A percentile compares a stretch with the other conserved stretches of the same genome.
These are phyloP conservation scores for Nematopogon swammerdamellus DNA, from an alignment of 2,888 invertebrate genomes.

Conservation along the genomic window DNA sequence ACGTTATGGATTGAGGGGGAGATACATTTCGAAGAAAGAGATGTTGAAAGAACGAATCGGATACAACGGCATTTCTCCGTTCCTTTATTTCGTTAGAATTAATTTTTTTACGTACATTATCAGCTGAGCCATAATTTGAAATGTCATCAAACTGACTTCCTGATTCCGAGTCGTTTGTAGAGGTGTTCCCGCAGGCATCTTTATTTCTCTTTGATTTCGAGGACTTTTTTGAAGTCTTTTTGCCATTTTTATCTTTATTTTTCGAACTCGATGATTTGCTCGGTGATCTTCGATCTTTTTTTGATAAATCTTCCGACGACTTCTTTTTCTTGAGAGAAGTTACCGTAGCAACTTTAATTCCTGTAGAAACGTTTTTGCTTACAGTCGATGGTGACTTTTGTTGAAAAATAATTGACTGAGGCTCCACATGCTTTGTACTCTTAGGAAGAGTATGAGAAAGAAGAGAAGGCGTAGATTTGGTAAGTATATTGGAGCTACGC, in stretches of 20 bases:
- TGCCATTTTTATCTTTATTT: slow-evolving; percentile 7
- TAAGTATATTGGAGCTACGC: slow-evolving; percentile 27
- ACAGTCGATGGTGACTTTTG: background rate
- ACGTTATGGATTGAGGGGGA: background rate
- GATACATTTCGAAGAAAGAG: slow-evolving; percentile 57
- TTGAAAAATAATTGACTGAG: background rate
- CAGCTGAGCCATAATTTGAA: slow-evolving; percentile 26
- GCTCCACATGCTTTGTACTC: background rate
- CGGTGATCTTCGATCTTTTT: slow-evolving; percentile 29
- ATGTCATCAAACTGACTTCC: slow-evolving; percentile 33
- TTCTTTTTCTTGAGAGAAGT: slow-evolving; percentile 44
- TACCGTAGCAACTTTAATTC: slow-evolving; percentile 35
- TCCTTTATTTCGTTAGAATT: slow-evolving; percentile 47
- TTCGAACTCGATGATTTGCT: slow-evolving; percentile 32
- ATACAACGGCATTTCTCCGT: slow-evolving; percentile 57
- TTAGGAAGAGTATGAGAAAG: slow-evolving; percentile 21
- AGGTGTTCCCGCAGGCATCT: slow-evolving; percentile 16
- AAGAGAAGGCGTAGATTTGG: slow-evolving; percentile 33
- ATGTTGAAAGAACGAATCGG: slow-evolving; percentile 69
- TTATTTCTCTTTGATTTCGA: slow-evolving; percentile 22
- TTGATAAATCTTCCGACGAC: slow-evolving; percentile 7
- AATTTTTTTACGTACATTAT: slow-evolving; percentile 21
- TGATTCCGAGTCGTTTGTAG: slow-evolving; percentile 23
- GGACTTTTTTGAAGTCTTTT: slow-evolving; percentile 21
- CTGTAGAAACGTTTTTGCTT: background rate